Percentiles rank a stretch among this genome's conserved stretches.
Conservation (phyloP, 53 echinoderm and acorn worm genomes). For the Holothuria scabra region DNA sequence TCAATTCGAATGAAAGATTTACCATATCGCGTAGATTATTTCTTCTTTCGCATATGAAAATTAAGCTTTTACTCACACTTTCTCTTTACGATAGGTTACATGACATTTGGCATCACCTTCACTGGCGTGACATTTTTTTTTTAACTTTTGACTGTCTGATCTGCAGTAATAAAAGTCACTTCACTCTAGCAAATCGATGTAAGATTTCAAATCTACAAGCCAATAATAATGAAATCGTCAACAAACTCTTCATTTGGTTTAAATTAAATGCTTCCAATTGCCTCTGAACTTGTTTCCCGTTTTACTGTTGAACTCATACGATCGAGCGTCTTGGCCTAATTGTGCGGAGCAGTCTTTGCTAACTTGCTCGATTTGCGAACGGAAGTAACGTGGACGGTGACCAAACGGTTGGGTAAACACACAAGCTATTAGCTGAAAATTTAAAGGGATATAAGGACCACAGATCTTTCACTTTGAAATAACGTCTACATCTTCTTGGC, state of each 20-base stretch:
- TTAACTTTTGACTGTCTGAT: background rate
- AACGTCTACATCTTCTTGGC: too few species aligned
- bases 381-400: constrained; percentile 3
- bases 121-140: too few species aligned
- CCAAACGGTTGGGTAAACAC: background rate
- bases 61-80: too few species aligned
- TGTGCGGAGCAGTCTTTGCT: background rate
- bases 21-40: too few species aligned
- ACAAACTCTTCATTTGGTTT: constrained; percentile 6
- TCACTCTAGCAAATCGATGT: constrained; percentile 12
- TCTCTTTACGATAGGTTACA: too few species aligned
- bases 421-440: background rate
- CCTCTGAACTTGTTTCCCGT: constrained; percentile 4
- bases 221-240: constrained; percentile 6
- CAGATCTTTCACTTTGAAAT: too few species aligned
- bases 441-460: background rate
- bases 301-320: background rate
- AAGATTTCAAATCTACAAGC: constrained; percentile 20
- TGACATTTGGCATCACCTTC: too few species aligned
- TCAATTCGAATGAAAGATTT: too few species aligned
- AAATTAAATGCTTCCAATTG: constrained; percentile 38
- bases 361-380: background rate
- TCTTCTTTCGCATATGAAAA: too few species aligned
- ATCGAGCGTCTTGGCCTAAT: background rate
- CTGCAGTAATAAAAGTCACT: constrained; percentile 7